Conservation (phyloP, 2,113 vertebrate species). For the Manacus vitellinus region DNA sequence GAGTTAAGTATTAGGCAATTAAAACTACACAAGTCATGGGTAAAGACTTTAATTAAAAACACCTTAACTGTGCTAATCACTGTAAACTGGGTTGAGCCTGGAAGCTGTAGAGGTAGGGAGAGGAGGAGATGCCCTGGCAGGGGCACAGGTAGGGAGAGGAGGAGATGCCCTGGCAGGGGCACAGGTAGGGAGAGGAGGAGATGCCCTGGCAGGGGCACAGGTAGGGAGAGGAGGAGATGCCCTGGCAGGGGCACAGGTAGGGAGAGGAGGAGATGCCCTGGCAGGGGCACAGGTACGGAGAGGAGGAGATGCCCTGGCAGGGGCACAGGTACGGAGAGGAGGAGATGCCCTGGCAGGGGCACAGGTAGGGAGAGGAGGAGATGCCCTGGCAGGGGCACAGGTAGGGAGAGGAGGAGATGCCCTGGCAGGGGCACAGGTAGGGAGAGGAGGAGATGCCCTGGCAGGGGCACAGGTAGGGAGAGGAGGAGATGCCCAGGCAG, state of each 20-base stretch:
- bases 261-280: not conserved
- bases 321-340: not conserved
- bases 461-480: not conserved
- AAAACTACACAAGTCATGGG: not conserved
- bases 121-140: not conserved
- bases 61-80: not conserved
- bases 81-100: not conserved
- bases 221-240: rapidly evolving
- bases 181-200: too few species aligned
- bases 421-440: too few species aligned
- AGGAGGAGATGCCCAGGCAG: too few species aligned
- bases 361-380: too few species aligned
- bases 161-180: too few species aligned
- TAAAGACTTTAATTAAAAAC: not conserved
- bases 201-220: not conserved
- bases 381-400: not conserved
- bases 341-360: too few species aligned
- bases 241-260: too few species aligned
- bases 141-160: rapidly evolving
- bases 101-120: rapidly evolving
- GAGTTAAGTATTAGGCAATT: not conserved
- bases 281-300: too few species aligned
- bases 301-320: too few species aligned
- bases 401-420: rapidly evolving
- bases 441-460: not conserved